A percentile compares a stretch with the other conserved stretches of the same genome.
These are phyloP conservation scores for Diceros bicornis DNA, from an alignment of 2,797 vertebrate species.

Conservation along the genomic window DNA sequence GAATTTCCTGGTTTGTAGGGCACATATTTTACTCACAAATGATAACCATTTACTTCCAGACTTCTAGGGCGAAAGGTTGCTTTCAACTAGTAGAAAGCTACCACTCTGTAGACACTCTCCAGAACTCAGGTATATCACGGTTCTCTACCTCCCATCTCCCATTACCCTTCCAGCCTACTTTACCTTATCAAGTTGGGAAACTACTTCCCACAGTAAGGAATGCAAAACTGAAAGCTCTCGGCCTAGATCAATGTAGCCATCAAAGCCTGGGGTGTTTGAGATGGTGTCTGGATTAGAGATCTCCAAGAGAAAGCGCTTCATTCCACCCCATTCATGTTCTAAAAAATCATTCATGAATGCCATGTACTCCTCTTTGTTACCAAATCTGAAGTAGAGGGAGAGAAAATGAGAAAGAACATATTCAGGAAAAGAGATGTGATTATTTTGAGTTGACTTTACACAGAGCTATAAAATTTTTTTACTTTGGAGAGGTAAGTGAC, in stretches of 20 bases:
- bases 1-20: slow-evolving; percentile 29
- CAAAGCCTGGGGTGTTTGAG: slow-evolving; percentile 95
- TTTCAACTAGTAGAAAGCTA: not conserved
- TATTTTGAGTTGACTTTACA: slow-evolving; percentile 62
- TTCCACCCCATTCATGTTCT: slow-evolving; percentile 98
- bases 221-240: slow-evolving; percentile 97
- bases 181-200: slow-evolving; percentile 98
- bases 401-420: slow-evolving; percentile 66
- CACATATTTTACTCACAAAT: slow-evolving; percentile 44
- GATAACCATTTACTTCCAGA: slow-evolving; percentile 29
- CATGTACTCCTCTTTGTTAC: slow-evolving; percentile 99
- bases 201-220: slow-evolving; percentile 96
- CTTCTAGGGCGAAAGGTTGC: not conserved
- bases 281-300: slow-evolving; percentile 97
- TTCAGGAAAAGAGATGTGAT: slow-evolving; percentile 58
- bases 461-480: not conserved
- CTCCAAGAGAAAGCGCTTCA: slow-evolving; percentile 97
- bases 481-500: slow-evolving; percentile 4
- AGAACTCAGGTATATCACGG: slow-evolving; percentile 24
- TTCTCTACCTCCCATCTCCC: not conserved
- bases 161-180: slow-evolving; percentile 77
- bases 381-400: slow-evolving; percentile 92
- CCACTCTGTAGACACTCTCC: slow-evolving; percentile 37
- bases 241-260: slow-evolving; percentile 98
- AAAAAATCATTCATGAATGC: slow-evolving; percentile 99